Percentiles rank a stretch among this genome's conserved stretches.
These are phyloP conservation scores for Nematolebias whitei DNA, from an alignment of 2,113 vertebrate genomes.

Conservation along the genomic window DNA sequence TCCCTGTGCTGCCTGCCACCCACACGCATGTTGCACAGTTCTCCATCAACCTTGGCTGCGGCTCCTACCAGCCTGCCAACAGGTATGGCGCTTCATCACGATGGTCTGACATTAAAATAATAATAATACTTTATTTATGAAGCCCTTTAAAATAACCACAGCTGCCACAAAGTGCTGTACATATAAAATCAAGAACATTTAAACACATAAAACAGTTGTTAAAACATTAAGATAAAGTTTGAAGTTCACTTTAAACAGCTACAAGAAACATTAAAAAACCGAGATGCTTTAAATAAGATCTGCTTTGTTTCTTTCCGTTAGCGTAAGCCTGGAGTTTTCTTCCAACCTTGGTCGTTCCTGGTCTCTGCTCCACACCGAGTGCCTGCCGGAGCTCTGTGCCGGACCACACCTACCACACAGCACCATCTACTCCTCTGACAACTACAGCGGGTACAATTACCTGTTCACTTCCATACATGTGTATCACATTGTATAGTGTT, in stretches of 20 bases:
- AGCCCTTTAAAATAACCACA: no score
- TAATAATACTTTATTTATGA: no score
- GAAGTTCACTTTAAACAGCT: not conserved
- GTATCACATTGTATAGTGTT: not conserved
- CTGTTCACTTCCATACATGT: not conserved
- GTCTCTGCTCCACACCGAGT: constrained; percentile 93
- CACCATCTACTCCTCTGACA: constrained; percentile 94
- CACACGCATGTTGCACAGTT: constrained; percentile 95
- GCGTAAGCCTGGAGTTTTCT: constrained; percentile 94
- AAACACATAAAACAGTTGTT: no score
- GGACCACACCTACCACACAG: constrained; percentile 95
- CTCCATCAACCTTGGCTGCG: constrained; percentile 97
- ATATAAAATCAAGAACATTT: no score
- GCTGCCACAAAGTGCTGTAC: no score
- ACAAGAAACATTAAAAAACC: not conserved
- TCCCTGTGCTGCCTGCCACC: constrained; percentile 88
- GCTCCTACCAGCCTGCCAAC: constrained; percentile 94
- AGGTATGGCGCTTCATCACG: constrained; percentile 80
- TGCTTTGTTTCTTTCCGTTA: constrained; percentile 47
- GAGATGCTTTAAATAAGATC: not conserved
- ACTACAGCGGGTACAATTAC: constrained; percentile 90
- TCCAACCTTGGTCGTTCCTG: constrained; percentile 94
- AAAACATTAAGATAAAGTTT: no score
- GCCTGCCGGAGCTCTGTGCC: constrained; percentile 91
- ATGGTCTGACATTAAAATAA: constrained; percentile 12